phyloP scores from a whole-genome alignment of 2,888 invertebrate species.

The Villa cingulata region DNA sequence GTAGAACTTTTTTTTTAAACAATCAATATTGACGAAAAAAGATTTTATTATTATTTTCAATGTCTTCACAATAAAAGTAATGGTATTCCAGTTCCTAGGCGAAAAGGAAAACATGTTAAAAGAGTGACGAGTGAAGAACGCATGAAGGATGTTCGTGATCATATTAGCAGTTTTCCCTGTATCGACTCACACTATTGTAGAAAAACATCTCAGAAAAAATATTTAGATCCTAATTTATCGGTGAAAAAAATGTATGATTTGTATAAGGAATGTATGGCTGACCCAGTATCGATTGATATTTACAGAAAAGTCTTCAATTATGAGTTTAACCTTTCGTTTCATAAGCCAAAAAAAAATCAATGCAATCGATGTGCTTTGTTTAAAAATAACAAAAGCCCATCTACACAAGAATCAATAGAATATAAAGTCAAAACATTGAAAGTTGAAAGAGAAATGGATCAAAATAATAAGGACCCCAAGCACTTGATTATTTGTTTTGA shows the following conservation, averaged over 20 bases:
- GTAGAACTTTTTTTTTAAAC: conserved; percentile 6
- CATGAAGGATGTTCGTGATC: conserved; percentile 9
- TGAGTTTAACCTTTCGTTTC: background rate
- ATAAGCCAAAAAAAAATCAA: background rate
- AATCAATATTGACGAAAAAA: conserved; percentile 5
- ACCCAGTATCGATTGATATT: background rate
- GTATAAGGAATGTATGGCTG: conserved; percentile 1
- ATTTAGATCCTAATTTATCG: conserved; percentile 9
- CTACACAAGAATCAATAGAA: background rate
- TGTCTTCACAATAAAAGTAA: conserved; percentile 4
- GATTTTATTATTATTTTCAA: conserved; percentile 7
- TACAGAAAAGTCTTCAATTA: conserved; percentile 1
- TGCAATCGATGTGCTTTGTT: background rate
- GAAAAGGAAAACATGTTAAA: conserved; percentile 6
- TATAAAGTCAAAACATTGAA: background rate
- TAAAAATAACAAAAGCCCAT: background rate
- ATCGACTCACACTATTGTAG: conserved; percentile 13
- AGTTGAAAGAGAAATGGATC: no score
- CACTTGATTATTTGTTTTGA: background rate
- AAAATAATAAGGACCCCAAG: background rate
- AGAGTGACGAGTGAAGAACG: conserved; percentile 8
- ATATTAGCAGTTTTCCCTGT: conserved; percentile 13
- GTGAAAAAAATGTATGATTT: conserved; percentile 11
- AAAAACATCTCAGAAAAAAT: conserved; percentile 7
- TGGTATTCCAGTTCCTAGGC: conserved; percentile 3